Conservation (phyloP, 2,113 vertebrate species). For the Myotis yumanensis region DNA sequence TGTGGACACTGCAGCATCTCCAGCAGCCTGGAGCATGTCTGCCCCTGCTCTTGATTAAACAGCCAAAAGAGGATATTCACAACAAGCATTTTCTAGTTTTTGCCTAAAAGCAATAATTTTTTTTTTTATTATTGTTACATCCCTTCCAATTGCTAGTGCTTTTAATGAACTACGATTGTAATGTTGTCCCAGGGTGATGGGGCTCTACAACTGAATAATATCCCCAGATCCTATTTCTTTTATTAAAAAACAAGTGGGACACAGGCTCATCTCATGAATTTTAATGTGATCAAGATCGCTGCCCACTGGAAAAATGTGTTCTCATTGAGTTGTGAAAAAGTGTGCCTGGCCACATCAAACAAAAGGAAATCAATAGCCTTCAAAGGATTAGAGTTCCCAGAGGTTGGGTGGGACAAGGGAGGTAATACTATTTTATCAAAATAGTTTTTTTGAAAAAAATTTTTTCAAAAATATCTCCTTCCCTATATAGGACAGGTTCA, state of each 20-base stretch:
- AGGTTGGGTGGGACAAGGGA: background rate
- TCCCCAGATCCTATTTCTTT: conserved; percentile 51
- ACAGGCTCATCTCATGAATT: conserved; percentile 65
- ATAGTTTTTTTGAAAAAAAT: background rate
- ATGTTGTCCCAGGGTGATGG: conserved; percentile 55
- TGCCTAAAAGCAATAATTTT: conserved; percentile 63
- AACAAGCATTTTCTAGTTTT: background rate
- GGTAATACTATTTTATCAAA: conserved; percentile 36
- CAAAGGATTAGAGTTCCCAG: conserved; percentile 45
- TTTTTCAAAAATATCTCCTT: background rate
- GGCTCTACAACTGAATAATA: background rate
- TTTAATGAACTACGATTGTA: conserved; percentile 59
- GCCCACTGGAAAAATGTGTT: conserved; percentile 61
- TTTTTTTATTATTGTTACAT: conserved; percentile 63
- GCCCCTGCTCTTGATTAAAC: conserved; percentile 54
- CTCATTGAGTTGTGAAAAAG: conserved; percentile 51
- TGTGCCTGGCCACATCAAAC: background rate
- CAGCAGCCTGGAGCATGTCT: background rate
- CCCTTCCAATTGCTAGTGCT: conserved; percentile 27
- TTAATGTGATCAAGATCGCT: background rate
- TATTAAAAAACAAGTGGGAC: conserved; percentile 60
- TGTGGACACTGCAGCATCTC: background rate
- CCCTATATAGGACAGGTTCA: background rate
- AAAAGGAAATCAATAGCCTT: conserved; percentile 38
- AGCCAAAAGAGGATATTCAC: conserved; percentile 33